Conservation (phyloP, 1,140 invertebrate species). For the Babylonia areolata region DNA sequence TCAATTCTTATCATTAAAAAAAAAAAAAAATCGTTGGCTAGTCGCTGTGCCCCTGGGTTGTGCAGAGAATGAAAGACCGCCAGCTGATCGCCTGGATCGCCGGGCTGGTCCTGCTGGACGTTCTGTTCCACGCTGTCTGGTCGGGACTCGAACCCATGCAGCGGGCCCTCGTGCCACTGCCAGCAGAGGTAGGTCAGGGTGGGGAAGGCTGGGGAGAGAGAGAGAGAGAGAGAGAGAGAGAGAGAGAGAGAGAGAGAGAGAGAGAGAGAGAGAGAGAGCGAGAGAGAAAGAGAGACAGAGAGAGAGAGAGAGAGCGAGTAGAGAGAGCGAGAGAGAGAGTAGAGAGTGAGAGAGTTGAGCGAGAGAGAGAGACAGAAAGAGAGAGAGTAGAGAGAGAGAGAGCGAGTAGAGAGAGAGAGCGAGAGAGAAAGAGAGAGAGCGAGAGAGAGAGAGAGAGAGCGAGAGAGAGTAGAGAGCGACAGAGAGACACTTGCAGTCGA, state of each 20-base stretch:
- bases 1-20: no score
- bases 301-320: neutral
- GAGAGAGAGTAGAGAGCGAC: neutral
- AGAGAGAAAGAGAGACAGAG: no score
- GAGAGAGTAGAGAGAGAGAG: no score
- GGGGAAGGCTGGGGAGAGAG: neutral
- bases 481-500: neutral
- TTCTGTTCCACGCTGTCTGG: conserved; percentile 46
- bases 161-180: neutral
- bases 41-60: no score
- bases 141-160: conserved; percentile 37
- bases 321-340: no score
- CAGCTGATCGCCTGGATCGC: conserved; percentile 43
- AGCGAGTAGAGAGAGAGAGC: no score
- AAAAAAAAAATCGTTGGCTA: neutral
- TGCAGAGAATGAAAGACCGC: conserved; percentile 47
- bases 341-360: no score
- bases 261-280: no score
- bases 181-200: conserved; percentile 25
- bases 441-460: no score
- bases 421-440: no score
- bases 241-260: neutral
- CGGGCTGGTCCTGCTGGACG: conserved; percentile 40
- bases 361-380: no score
- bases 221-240: no score